phyloP scores from a whole-genome alignment of 2,113 vertebrate genomes.

The Burhinus bistriatus region DNA sequence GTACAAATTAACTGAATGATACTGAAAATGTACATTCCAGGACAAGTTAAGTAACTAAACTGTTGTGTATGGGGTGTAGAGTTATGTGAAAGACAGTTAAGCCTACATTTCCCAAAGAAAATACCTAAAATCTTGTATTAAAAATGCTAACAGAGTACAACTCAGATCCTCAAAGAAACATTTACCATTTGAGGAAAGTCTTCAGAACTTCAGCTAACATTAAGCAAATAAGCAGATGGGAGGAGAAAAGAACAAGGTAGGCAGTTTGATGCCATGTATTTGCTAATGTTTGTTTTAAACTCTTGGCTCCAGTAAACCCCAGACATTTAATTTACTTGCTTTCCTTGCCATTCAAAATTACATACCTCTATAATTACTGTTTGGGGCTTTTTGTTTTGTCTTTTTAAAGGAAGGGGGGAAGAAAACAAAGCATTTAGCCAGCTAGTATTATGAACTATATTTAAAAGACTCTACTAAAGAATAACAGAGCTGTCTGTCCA shows the following conservation, averaged over 20 bases:
- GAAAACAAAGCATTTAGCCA: background rate
- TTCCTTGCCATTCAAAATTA: constrained; percentile 38
- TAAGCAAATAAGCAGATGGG: background rate
- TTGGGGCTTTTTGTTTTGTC: background rate
- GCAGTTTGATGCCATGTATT: background rate
- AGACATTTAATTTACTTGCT: constrained; percentile 22
- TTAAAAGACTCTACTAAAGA: background rate
- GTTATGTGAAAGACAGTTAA: background rate
- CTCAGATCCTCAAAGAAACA: background rate
- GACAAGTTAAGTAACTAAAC: background rate
- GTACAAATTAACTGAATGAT: background rate
- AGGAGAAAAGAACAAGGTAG: background rate
- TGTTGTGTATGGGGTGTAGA: background rate
- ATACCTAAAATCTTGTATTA: background rate
- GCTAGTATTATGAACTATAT: background rate
- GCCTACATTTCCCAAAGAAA: background rate
- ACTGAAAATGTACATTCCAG: background rate
- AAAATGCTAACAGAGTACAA: background rate
- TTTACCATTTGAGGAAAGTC: background rate
- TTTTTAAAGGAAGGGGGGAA: background rate
- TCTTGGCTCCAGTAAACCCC: background rate
- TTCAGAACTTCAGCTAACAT: background rate
- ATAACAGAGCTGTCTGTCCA: background rate
- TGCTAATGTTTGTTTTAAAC: background rate
- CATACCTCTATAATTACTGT: constrained; percentile 23